Evolutionary conservation across 2,113 vertebrate genomes (phyloP).

Genomic region (Lepus timidus): DNA sequence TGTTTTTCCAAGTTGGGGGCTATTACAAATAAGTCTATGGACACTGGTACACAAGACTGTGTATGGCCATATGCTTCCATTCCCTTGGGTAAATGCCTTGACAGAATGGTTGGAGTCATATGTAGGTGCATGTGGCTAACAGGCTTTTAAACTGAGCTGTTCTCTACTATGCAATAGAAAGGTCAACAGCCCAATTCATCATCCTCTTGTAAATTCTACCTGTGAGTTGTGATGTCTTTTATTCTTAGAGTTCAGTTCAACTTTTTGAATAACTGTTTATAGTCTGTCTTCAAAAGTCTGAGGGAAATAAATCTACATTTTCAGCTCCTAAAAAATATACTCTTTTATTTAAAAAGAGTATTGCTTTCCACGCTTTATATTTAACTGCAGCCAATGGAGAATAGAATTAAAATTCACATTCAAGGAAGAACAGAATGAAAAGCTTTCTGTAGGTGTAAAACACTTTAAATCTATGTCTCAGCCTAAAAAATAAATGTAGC

Average conservation of each 20-base stretch:
- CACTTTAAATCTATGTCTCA: not conserved
- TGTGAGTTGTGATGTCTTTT: slow-evolving; percentile 45
- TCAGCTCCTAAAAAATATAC: slow-evolving; percentile 52
- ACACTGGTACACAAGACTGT: not conserved
- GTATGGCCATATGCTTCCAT: not conserved
- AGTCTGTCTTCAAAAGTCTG: slow-evolving; percentile 64
- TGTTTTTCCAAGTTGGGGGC: not conserved
- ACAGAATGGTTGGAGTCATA: not conserved
- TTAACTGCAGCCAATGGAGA: not conserved
- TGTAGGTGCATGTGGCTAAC: not conserved
- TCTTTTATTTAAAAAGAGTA: slow-evolving; percentile 41
- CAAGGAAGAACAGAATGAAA: slow-evolving; percentile 55
- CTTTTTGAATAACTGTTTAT: slow-evolving; percentile 56
- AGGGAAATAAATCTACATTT: slow-evolving; percentile 52
- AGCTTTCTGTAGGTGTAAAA: not conserved
- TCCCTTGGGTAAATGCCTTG: not conserved
- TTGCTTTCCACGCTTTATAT: not conserved
- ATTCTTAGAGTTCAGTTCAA: slow-evolving; percentile 29
- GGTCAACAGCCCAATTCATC: not conserved
- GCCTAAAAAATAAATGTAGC: slow-evolving; percentile 8
- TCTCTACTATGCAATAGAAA: not conserved
- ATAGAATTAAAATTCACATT: slow-evolving; percentile 54
- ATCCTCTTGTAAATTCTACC: slow-evolving; percentile 46
- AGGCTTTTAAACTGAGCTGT: not conserved
- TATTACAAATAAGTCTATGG: not conserved